Evolutionary conservation across 2,113 vertebrate species (phyloP).

Genomic region (Phycodurus eques): DNA sequence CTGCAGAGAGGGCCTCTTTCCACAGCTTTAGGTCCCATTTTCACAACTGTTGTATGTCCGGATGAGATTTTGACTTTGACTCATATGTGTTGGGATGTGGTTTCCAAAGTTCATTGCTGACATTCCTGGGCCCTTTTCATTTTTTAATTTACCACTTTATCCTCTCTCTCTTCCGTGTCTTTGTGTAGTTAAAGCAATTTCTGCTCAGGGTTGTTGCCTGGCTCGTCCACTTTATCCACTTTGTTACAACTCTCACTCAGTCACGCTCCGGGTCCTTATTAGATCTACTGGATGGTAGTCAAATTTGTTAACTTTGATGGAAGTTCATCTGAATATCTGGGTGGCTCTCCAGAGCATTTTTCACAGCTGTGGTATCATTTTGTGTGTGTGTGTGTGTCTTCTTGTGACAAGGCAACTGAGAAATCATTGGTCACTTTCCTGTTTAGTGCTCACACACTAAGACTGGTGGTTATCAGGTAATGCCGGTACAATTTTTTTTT

Average conservation of each 20-base stretch:
- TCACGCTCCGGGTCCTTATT: constrained; percentile 32
- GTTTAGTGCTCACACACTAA: constrained; percentile 39
- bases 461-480: constrained; percentile 7
- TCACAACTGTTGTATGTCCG: constrained; percentile 59
- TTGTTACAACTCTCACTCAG: background rate
- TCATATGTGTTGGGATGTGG: constrained; percentile 70
- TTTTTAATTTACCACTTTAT: constrained; percentile 42
- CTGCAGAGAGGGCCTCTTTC: constrained; percentile 43
- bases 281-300: constrained; percentile 37
- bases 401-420: constrained; percentile 34
- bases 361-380: constrained; percentile 27
- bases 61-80: constrained; percentile 64
- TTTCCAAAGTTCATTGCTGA: constrained; percentile 69
- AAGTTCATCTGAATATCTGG: constrained; percentile 48
- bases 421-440: constrained; percentile 11
- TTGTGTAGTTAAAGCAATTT: constrained; percentile 52
- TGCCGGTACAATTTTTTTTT: too few relatives aligned
- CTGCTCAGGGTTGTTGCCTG: constrained; percentile 49
- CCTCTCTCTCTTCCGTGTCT: constrained; percentile 44
- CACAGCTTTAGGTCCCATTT: constrained; percentile 55
- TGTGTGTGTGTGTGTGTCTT: constrained; percentile 10
- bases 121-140: constrained; percentile 60
- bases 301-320: constrained; percentile 50
- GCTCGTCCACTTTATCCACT: constrained; percentile 34
- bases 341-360: constrained; percentile 32